phyloP scores from a whole-genome alignment of 2,797 vertebrate species.

The Simalia tracyae region DNA sequence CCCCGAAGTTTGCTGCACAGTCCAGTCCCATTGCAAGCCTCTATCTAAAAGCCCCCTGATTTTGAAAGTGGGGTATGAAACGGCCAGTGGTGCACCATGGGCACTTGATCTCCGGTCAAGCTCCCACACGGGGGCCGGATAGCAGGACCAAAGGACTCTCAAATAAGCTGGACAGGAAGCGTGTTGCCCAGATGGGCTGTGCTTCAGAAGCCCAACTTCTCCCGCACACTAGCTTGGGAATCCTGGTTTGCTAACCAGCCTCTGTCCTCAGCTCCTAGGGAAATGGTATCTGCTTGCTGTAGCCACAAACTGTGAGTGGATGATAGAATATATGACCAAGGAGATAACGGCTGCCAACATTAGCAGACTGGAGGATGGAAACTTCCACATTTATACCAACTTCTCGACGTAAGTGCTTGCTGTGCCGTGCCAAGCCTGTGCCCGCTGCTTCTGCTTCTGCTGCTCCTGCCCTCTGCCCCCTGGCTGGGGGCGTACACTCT shows the following conservation, averaged over 20 bases:
- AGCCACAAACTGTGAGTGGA: not conserved
- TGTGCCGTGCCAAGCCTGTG: not conserved
- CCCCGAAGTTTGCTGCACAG: too few species aligned
- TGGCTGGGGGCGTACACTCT: not conserved
- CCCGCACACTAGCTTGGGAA: not conserved
- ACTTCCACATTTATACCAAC: accelerated
- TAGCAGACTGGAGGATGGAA: accelerated
- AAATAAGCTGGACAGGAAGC: not conserved
- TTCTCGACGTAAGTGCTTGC: not conserved
- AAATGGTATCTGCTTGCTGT: not conserved
- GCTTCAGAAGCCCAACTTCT: not conserved
- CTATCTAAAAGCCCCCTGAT: too few species aligned
- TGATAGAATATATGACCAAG: not conserved
- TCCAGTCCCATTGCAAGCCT: too few species aligned
- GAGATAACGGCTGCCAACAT: accelerated
- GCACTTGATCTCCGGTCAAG: too few species aligned
- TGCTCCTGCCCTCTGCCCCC: not conserved
- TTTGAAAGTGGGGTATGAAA: too few species aligned
- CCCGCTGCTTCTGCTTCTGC: not conserved
- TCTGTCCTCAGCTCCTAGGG: not conserved
- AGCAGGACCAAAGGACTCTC: not conserved
- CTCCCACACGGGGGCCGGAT: too few species aligned
- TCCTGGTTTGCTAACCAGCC: not conserved
- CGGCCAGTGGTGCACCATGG: too few species aligned
- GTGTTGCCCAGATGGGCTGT: not conserved